Base-by-base conservation (phyloP, 92 coral and sea anemone species). In the Bergia sp. region DNA sequence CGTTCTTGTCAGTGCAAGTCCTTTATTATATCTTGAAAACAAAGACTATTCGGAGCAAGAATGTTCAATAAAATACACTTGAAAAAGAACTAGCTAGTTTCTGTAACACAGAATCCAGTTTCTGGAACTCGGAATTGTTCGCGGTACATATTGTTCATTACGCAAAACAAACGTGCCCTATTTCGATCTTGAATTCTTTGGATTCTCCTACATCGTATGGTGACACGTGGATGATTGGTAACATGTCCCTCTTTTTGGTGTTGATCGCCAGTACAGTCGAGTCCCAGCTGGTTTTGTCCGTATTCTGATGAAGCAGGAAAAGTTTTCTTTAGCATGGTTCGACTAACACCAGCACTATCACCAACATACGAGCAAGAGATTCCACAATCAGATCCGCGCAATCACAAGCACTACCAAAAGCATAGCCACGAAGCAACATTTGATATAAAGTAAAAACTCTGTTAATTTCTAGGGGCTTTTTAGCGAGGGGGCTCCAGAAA, bases 141-240 rank as follows among this genome's bases (percentile, higher is more conserved):
- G 1, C 16, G 64, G 61, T 65, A 38, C 57, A 65, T 5, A 50
- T 84, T 81, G 38, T 91, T 77, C 58, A 88, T 89, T 82, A 91
- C 67, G 89, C 91, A 66, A 87, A 91, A 82, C 93, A 91, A 49
- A 88, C 93, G 57, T 13, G 79, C 39, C 93, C 93, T 36, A 82
- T 86, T 84, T 88, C 90, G 57, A 91, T 76, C 88, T 65, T 80
- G 85, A 81, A 76, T 76, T 91, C 93, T 76, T 20, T 40, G 15
- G 82, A 42, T 44, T 76, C 38, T 43, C 89, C 88, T 45, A 83
- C 86, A 43, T 76, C 90, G 67, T 44, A 88, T 41, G 88, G 88
- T 58, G 85, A 45, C 65, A 88, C 90, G 66, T 91, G 69, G 83
- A 88, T 88, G 49, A 91, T 87, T 5, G 93, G 93, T 77, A 91